Base-by-base conservation (phyloP, 1,140 invertebrate genomes). In the Magallana angulata region DNA sequence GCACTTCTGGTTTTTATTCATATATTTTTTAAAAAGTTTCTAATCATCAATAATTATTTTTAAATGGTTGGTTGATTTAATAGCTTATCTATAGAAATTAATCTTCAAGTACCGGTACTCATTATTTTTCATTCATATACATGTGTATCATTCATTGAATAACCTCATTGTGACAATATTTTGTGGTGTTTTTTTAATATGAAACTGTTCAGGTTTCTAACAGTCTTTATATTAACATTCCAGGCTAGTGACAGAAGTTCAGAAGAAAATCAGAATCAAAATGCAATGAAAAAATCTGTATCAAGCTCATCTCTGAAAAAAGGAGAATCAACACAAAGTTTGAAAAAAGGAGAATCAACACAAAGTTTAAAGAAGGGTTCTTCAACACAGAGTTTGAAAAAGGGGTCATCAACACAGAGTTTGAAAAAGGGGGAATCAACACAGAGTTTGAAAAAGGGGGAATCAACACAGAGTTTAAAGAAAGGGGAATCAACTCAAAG, bases 261-360 rank as follows among this genome's bases (percentile, higher is more conserved):
- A 36, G 83, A 64, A 8, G 64, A 62, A 62, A 76, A 76, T 76
- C 68, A 76, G 30, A 76, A 76, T 76, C 68, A 76, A 76, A 36
- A 76, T 76, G 68, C 68, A 6, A 82, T 80, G 57, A 84, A 85
- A 16, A 88, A 84, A 30, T 62, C 57, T 30, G 58, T 36, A 30
- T 84, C 82, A 8, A 56, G 11, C 6, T 48, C 8, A n/a, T 82
- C 24, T 56, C 18, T 86, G 24, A 68, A 62, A 12, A 88, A 82
- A 82, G 56, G n/a, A 56, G 16, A 83, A n/a, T 88, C 87, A 30
- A 82, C 11, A 36, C 82, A 76, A 5, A 88, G 84, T 76, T 18
- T 88, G 14, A 82, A 85, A 8, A 88, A 88, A 48, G 84, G 56
- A 18, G 48, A 64, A 64, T 88, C 87, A 57, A 82, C 12, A n/a